A percentile compares a stretch with the other conserved stretches of the same genome.
Evolutionary conservation across 2,888 invertebrate species (phyloP).

Genomic region (Acronicta leporina): DNA sequence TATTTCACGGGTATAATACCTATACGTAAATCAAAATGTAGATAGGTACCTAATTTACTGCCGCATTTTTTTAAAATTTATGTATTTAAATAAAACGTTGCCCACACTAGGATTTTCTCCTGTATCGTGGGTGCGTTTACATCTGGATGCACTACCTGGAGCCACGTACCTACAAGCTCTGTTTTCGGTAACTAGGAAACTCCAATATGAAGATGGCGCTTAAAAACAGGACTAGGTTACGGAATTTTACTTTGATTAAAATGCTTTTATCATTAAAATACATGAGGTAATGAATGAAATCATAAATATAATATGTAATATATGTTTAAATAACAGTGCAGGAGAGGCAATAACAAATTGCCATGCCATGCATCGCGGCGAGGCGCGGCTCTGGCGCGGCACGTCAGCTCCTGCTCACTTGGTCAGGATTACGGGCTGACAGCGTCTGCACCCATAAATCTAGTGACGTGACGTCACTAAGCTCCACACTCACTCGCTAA

Average conservation of each 20-base stretch:
- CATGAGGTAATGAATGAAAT: too few relatives aligned
- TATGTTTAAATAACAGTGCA: slow-evolving; percentile 6
- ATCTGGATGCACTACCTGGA: too few relatives aligned
- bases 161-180: too few relatives aligned
- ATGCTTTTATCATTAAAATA: too few relatives aligned
- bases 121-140: too few relatives aligned
- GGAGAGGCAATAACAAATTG: slow-evolving; percentile 13
- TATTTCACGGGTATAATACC: too few relatives aligned
- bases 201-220: slow-evolving; percentile 12
- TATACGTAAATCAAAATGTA: too few relatives aligned
- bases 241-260: slow-evolving; percentile 1
- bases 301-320: too few relatives aligned
- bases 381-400: slow-evolving; percentile 20
- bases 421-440: slow-evolving; percentile 68
- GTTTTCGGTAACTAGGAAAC: slow-evolving; percentile 31
- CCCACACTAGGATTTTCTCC: too few relatives aligned
- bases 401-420: slow-evolving; percentile 60
- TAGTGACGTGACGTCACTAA: slow-evolving; percentile 76
- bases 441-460: slow-evolving; percentile 77
- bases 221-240: slow-evolving; percentile 12
- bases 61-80: too few relatives aligned
- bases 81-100: too few relatives aligned
- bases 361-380: slow-evolving; percentile 3
- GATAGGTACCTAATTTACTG: too few relatives aligned
- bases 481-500: slow-evolving; percentile 78